phyloP scores from a whole-genome alignment of 64 coral and sea anemone genomes.

The Pocillopora verrucosa region DNA sequence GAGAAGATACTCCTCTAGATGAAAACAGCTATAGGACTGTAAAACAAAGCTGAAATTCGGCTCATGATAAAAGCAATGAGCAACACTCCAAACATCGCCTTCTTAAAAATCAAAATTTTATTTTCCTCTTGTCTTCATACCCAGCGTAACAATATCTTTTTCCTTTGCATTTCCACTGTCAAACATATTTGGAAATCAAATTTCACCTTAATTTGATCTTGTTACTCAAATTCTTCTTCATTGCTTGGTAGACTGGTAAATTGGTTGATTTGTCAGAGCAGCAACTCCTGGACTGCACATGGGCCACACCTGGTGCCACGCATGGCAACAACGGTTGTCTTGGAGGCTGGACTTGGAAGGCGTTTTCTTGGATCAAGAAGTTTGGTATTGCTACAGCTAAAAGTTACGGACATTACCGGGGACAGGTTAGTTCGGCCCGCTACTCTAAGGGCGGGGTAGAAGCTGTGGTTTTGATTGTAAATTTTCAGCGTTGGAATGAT shows the following conservation, averaged over 20 bases:
- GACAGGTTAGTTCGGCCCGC: constrained; percentile 57
- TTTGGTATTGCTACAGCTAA: constrained; percentile 76
- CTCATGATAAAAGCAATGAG: too few species aligned
- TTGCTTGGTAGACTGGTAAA: constrained; percentile 61
- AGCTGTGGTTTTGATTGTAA: neutral
- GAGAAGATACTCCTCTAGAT: too few species aligned
- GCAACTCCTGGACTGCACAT: constrained; percentile 86
- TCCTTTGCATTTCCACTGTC: too few species aligned
- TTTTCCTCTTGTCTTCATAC: too few species aligned
- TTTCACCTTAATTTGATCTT: neutral
- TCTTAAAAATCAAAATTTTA: too few species aligned
- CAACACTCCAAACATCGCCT: too few species aligned
- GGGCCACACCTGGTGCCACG: constrained; percentile 67
- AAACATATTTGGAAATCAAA: too few species aligned
- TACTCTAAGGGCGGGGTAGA: neutral
- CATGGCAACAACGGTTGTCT: constrained; percentile 91
- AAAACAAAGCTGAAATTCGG: too few species aligned
- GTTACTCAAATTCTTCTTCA: neutral
- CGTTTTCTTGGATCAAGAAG: constrained; percentile 76
- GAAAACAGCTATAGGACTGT: too few species aligned
- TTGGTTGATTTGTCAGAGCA: constrained; percentile 78
- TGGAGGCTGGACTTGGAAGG: constrained; percentile 96
- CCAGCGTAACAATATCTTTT: too few species aligned
- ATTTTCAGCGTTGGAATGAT: neutral
- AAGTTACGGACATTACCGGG: constrained; percentile 86